phyloP scores from a whole-genome alignment of 2,888 invertebrate species.

The Teleogryllus oceanicus region DNA sequence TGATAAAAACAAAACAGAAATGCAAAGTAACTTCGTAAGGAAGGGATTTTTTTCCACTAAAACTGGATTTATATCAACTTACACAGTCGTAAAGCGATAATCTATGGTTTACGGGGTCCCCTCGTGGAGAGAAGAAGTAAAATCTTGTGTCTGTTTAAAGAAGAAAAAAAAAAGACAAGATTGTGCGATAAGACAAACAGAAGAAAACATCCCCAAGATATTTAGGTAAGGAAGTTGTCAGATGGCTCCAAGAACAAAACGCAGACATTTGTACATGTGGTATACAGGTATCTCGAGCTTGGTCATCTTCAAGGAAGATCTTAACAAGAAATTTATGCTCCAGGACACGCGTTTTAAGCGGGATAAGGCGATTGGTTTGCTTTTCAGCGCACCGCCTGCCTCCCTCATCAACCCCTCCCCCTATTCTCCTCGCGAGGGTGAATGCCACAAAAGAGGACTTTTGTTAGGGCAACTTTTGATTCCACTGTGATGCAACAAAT shows the following conservation, averaged over 20 bases:
- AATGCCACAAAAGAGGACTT: too few relatives aligned
- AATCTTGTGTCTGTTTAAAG: not conserved
- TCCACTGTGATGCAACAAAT: too few relatives aligned
- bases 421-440: too few relatives aligned
- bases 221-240: slow-evolving; percentile 18
- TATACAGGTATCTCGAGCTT: not conserved
- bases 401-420: not conserved
- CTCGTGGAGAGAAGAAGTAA: not conserved
- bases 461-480: too few relatives aligned
- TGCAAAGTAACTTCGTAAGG: slow-evolving; percentile 8
- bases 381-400: not conserved
- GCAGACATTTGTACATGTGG: slow-evolving; percentile 10
- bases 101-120: slow-evolving; percentile 18
- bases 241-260: not conserved
- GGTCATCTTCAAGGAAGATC: not conserved
- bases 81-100: slow-evolving; percentile 1
- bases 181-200: not conserved
- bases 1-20: slow-evolving; percentile 10
- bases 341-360: not conserved
- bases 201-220: not conserved
- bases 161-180: not conserved
- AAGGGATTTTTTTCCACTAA: not conserved
- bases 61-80: slow-evolving; percentile 7
- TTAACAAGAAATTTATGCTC: slow-evolving; percentile 18
- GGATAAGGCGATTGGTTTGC: not conserved